A percentile compares a stretch with the other conserved stretches of the same genome.
phyloP scores from a whole-genome alignment of 2,888 invertebrate species.

The Mythimna loreyi region DNA sequence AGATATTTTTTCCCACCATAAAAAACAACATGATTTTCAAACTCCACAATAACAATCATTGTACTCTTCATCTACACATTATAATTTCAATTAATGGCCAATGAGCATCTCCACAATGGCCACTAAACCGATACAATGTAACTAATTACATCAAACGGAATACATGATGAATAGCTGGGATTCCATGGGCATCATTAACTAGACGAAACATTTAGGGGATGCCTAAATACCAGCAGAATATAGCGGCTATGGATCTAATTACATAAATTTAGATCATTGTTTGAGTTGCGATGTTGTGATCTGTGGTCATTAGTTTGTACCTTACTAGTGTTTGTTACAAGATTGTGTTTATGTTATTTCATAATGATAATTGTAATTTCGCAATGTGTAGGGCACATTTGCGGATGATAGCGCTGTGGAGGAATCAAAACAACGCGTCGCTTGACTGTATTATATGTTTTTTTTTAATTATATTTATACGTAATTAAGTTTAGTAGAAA shows the following conservation, averaged over 20 bases:
- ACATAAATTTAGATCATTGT: conserved; percentile 52
- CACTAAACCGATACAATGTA: conserved; percentile 46
- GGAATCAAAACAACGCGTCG: too few relatives aligned
- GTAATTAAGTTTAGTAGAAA: too few relatives aligned
- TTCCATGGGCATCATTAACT: conserved; percentile 59
- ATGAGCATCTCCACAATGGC: conserved; percentile 30
- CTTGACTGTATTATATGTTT: too few relatives aligned
- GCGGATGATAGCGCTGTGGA: too few relatives aligned
- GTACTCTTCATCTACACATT: neutral
- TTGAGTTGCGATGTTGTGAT: conserved; percentile 38
- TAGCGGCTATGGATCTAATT: conserved; percentile 51
- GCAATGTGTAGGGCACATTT: too few relatives aligned
- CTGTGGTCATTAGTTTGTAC: neutral
- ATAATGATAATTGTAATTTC: neutral
- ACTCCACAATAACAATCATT: conserved; percentile 5
- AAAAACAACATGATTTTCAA: neutral
- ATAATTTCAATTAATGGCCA: conserved; percentile 42
- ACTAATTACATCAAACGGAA: conserved; percentile 59
- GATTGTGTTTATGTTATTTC: neutral
- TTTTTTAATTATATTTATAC: too few relatives aligned
- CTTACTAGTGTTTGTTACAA: neutral
- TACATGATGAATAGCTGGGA: conserved; percentile 53
- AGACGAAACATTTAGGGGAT: conserved; percentile 48
- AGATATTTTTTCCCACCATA: too few relatives aligned
- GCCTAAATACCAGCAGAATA: conserved; percentile 42